Base-by-base conservation (phyloP, 2,113 vertebrate genomes). In the Deroptyus accipitrinus region DNA sequence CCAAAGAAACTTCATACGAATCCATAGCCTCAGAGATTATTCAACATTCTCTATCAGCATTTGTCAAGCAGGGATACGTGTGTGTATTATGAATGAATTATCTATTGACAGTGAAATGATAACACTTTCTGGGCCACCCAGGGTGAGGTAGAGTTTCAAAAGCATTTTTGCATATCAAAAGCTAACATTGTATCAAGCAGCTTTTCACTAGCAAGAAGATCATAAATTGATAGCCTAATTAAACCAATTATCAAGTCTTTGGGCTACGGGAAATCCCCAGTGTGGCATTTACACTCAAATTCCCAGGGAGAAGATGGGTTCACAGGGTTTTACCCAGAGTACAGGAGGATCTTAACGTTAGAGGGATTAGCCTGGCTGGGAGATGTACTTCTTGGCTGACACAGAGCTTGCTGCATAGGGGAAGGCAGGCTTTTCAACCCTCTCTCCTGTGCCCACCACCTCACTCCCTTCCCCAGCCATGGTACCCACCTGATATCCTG, bases 141-240 rank as follows among this genome's bases (percentile, higher is more conserved):
- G 57, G 62, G 35, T 89, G 93, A 94, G 91, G 48, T 78, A 96
- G 79, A 92, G 41, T 95, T 97, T 97, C 96, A 96, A 96, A 97
- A 95, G 93, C 66, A 75, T 94, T 95, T 96, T 95, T 94, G 57
- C 93, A 92, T 95, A 92, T 96, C 94, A 97, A 96, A 96, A 96
- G 89, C 24, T 95, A 87, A 73, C 62, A 87, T 66, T 87, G 77
- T 91, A 95, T 73, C 88, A 86, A 79, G 48, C 44, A 85, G 66
- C 81, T 92, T 91, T 95, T 84, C 81, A 89, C 70, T 72, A 94
- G 33, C 51, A 82, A 89, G 30, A 72, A 79, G 89, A 95, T 87
- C 77, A 97, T 79, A 91, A 94, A 91, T 66, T 92, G 89, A 92
- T 95, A 91, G 54, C 30, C 39, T 68, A 91, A 95, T 92, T 96